Evolutionary conservation across 92 coral and sea anemone genomes (phyloP).

Genomic region (Epizoanthus illoricatus): DNA sequence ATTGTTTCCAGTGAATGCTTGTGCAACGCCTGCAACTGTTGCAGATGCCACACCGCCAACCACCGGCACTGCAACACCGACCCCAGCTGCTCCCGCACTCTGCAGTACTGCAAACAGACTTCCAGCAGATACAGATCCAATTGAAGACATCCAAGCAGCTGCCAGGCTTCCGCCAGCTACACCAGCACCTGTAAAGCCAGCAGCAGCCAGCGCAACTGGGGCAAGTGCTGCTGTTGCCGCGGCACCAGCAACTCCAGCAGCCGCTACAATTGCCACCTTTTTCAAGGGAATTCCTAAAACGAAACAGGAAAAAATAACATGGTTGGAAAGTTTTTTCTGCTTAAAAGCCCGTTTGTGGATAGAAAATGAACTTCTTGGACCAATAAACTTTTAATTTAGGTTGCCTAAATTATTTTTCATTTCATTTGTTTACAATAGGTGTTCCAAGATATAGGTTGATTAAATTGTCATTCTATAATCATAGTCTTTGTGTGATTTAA

Average conservation of each 20-base stretch:
- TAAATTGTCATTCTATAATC: no score
- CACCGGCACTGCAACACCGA: conserved; percentile 9
- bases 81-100: conserved; percentile 23
- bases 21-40: conserved; percentile 21
- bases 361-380: no score
- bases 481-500: no score
- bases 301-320: no score
- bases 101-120: conserved; percentile 22
- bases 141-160: conserved; percentile 22
- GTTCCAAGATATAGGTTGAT: no score
- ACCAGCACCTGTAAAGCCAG: conserved; percentile 2
- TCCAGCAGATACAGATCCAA: conserved; percentile 7
- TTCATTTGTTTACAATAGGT: no score
- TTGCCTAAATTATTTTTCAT: no score
- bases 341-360: no score
- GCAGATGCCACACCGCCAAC: neutral
- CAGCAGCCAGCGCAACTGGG: conserved; percentile 19
- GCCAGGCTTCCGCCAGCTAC: conserved; percentile 22
- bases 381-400: no score
- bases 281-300: neutral
- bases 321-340: no score
- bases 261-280: conserved; percentile 2
- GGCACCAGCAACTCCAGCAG: conserved; percentile 20
- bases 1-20: neutral
- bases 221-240: conserved; percentile 22